Percentiles rank a stretch among this genome's conserved stretches.
Evolutionary conservation across 2,888 invertebrate genomes (phyloP).

Genomic region (Diplolepis rosae): DNA sequence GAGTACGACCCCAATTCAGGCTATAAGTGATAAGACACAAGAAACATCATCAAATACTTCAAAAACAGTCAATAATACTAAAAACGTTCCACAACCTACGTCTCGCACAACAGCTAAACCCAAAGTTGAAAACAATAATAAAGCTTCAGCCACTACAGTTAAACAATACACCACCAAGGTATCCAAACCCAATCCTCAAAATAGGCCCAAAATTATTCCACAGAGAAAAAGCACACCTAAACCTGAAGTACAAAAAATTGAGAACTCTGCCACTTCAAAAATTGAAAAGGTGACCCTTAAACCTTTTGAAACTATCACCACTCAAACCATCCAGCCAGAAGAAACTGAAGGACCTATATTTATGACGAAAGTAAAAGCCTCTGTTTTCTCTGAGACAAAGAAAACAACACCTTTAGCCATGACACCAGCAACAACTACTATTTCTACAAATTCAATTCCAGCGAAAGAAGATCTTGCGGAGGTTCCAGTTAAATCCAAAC

Average conservation of each 20-base stretch:
- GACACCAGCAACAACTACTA: constrained; percentile 46
- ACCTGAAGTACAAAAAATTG: constrained; percentile 48
- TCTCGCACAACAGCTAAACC: constrained; percentile 48
- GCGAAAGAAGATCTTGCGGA: constrained; percentile 33
- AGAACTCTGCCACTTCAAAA: constrained; percentile 58
- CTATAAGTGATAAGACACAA: not conserved
- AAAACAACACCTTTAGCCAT: constrained; percentile 73
- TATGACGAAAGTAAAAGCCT: constrained; percentile 79
- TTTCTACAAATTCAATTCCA: constrained; percentile 31
- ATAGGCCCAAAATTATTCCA: constrained; percentile 48
- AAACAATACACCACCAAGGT: constrained; percentile 34
- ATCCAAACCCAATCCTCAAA: constrained; percentile 35
- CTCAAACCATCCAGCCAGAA: constrained; percentile 53
- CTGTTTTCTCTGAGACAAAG: constrained; percentile 76
- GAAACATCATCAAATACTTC: constrained; percentile 33
- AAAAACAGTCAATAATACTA: constrained; percentile 47
- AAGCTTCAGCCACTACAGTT: not conserved
- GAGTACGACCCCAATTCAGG: constrained; percentile 27
- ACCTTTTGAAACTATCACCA: constrained; percentile 60
- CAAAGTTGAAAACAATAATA: constrained; percentile 33
- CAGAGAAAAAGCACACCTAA: constrained; percentile 51
- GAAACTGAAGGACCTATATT: constrained; percentile 62
- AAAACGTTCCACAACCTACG: constrained; percentile 42
- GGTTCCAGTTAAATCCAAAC: constrained; percentile 51
- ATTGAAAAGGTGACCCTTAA: constrained; percentile 69